These are phyloP conservation scores for Dynastes hyllus DNA, from an alignment of 2,888 invertebrate genomes.

Conservation along the genomic window DNA sequence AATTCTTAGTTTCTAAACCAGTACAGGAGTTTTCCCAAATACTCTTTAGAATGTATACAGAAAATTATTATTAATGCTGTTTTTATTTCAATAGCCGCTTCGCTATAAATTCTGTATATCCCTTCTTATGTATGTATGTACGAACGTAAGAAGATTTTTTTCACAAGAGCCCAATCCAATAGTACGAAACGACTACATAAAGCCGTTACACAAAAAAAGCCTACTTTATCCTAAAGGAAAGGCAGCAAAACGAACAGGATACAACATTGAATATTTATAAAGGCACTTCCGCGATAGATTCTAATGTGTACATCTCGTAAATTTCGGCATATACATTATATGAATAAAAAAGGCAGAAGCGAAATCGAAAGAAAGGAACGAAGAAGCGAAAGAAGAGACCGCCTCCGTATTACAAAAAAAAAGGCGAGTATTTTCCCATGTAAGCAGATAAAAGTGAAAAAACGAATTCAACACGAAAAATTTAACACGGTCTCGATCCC, in stretches of 20 bases:
- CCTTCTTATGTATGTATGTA: too few species aligned
- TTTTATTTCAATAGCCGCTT: too few species aligned
- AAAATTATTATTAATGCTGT: too few species aligned
- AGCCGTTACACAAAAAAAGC: not conserved
- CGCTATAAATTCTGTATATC: too few species aligned
- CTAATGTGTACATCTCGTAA: slow-evolving; percentile 29
- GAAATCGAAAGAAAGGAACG: slow-evolving; percentile 9
- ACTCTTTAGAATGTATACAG: too few species aligned
- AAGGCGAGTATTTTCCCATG: not conserved
- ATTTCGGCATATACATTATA: slow-evolving; percentile 24
- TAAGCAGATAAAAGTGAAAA: slow-evolving; percentile 24
- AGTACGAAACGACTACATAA: slow-evolving; percentile 2
- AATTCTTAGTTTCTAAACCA: too few species aligned
- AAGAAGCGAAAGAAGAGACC: not conserved
- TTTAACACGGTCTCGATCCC: slow-evolving; percentile 23
- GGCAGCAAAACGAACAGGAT: slow-evolving; percentile 16
- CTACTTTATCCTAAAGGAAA: slow-evolving; percentile 4
- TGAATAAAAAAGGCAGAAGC: slow-evolving; percentile 13
- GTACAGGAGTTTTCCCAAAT: too few species aligned
- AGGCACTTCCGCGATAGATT: slow-evolving; percentile 25
- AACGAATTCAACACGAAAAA: slow-evolving; percentile 27
- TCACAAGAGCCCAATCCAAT: slow-evolving; percentile 1
- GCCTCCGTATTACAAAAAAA: not conserved
- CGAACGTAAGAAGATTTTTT: not conserved
- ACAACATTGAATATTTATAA: slow-evolving; percentile 25